Evolutionary conservation across 2,797 vertebrate species (phyloP).

Genomic region (Coluber constrictor): DNA sequence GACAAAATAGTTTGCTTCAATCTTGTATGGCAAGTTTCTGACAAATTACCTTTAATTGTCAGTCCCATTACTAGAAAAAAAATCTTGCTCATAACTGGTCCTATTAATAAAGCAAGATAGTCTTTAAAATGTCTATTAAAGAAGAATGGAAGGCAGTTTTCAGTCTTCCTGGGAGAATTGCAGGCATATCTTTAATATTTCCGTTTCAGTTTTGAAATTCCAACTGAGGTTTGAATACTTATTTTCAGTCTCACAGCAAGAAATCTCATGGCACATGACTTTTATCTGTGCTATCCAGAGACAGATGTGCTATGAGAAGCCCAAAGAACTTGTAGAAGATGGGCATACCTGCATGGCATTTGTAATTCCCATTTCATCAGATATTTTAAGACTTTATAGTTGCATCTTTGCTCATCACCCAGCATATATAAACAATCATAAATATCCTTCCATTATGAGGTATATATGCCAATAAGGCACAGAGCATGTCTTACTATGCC

Average conservation of each 20-base stretch:
- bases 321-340: background rate
- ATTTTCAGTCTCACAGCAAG: background rate
- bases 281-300: no score
- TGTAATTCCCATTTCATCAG: background rate
- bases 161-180: background rate
- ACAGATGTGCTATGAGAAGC: background rate
- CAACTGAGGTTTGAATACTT: background rate
- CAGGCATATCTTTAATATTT: background rate
- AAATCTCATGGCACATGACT: background rate
- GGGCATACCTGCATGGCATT: background rate
- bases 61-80: background rate
- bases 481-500: background rate
- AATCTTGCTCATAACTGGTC: background rate
- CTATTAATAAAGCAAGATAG: background rate
- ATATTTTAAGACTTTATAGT: no score
- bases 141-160: background rate
- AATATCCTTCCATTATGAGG: background rate
- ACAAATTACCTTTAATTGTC: background rate
- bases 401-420: background rate
- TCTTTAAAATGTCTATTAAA: background rate
- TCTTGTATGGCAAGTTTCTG: background rate
- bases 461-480: background rate
- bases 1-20: background rate
- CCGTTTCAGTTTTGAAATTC: no score
- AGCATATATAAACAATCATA: background rate